Conservation (phyloP, 1,140 invertebrate species). For the Oedothorax gibbosus region DNA sequence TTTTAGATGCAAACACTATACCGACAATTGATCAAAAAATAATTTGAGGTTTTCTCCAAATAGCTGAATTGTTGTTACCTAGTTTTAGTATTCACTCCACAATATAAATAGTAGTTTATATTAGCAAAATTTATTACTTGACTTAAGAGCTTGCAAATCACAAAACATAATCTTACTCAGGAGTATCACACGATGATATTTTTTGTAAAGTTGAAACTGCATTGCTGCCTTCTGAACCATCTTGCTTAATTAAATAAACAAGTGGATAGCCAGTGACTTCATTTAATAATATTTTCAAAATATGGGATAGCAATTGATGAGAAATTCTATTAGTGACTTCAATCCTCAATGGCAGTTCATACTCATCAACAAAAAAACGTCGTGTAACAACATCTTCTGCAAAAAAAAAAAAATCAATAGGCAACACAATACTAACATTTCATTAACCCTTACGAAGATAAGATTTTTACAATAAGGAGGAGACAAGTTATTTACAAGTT, state of each 20-base stretch:
- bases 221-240: constrained; percentile 68
- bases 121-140: neutral
- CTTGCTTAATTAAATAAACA: constrained; percentile 69
- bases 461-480: no score
- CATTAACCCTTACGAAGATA: no score
- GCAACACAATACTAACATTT: no score
- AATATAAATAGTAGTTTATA: no score
- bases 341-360: constrained; percentile 66
- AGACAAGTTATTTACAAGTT: no score
- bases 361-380: constrained; percentile 61
- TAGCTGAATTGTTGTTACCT: no score
- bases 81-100: no score
- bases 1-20: no score
- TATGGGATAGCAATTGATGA: constrained; percentile 74
- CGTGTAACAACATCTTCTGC: constrained; percentile 20
- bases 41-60: no score
- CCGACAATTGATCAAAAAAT: no score
- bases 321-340: constrained; percentile 70
- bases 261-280: constrained; percentile 76
- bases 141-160: neutral
- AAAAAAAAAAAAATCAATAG: neutral
- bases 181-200: constrained; percentile 27
- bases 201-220: constrained; percentile 66
- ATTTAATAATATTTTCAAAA: constrained; percentile 76
- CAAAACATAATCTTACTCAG: constrained; percentile 14